Base-by-base conservation (phyloP, 2,797 vertebrate species). In the Chrysocyon brachyurus region DNA sequence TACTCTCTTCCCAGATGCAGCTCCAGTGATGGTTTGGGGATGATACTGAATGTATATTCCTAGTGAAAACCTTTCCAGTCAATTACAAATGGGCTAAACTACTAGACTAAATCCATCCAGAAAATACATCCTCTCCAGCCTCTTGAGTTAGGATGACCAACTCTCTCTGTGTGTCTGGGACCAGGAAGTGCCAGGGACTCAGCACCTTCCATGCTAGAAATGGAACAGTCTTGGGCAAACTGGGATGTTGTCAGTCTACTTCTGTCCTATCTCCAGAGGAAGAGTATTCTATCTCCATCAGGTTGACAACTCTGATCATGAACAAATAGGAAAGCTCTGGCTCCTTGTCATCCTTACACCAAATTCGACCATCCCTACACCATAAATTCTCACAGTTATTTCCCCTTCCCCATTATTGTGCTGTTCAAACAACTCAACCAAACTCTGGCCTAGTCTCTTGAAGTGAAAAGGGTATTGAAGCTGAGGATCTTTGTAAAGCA, bases 381-480 rank as follows among this genome's bases (percentile, higher is more conserved):
- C 46, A 24, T 63, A 26, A 46, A 70, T 33, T 59, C 73, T 72
- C 59, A 40, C 52, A 52, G 10, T 52, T 59, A 68, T 22, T n/a
- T 81, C 22, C 26, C 57, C 82, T 11, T 9, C 78, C 1, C 40
- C 7, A 12, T 83, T n/a, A 73, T 0, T 56, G 9, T 66, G 90
- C 33, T 96, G 6, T 87, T 92, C 57, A 94, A 87, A 40, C 49
- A 73, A 59, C 36, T 33, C 75, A 90, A n/a, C 56, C 9, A 22
- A 17, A 3, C 61, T 15, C 6, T 36, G 52, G 22, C 26, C 36
- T 81, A 36, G 16, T 79, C 21, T 4, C 15, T 36, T 17, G 4
- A 59, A 57, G 11, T 31, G 8, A 96, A 93, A 49, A 77, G 22
- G 4, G 4, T 11, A 89, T 59, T 16, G 0, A 12, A 36, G n/a